These are phyloP conservation scores for Hydraecia micacea DNA, from an alignment of 2,888 invertebrate species.

Conservation along the genomic window DNA sequence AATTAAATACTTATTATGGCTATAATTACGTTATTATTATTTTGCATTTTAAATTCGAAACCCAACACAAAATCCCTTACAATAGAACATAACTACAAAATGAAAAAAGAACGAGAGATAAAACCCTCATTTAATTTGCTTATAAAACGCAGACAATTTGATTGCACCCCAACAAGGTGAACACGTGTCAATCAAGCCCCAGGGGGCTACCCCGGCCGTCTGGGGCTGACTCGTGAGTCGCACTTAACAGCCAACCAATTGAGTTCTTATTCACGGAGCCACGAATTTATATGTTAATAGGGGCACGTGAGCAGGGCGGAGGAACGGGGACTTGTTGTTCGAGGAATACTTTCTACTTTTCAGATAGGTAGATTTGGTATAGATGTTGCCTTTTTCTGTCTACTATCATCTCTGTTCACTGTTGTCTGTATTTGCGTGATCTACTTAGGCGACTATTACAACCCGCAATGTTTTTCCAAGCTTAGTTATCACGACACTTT, in stretches of 20 bases:
- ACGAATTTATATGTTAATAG: constrained; percentile 84
- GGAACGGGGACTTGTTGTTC: constrained; percentile 65
- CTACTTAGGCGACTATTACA: neutral
- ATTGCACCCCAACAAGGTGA: constrained; percentile 73
- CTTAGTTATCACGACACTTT: neutral
- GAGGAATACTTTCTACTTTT: constrained; percentile 21
- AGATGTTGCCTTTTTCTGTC: neutral
- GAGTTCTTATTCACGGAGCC: constrained; percentile 85
- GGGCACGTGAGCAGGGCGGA: constrained; percentile 63
- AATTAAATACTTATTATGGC: neutral
- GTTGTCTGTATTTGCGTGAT: neutral
- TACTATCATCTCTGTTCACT: neutral
- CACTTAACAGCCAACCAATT: constrained; percentile 82
- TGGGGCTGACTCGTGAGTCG: constrained; percentile 61
- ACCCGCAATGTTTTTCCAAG: neutral
- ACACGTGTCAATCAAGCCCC: constrained; percentile 78
- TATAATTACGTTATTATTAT: neutral
- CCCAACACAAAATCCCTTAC: neutral
- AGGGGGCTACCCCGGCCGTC: constrained; percentile 60
- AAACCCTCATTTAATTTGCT: constrained; percentile 64
- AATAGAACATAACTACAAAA: constrained; percentile 38
- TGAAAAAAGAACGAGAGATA: constrained; percentile 49
- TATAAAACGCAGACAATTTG: constrained; percentile 68
- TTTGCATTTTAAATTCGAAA: constrained; percentile 17
- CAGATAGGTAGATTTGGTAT: constrained; percentile 4